Percentiles rank a stretch among this genome's conserved stretches.
Conservation (phyloP, 2,113 vertebrate genomes). For the Coracopsis vasa region DNA sequence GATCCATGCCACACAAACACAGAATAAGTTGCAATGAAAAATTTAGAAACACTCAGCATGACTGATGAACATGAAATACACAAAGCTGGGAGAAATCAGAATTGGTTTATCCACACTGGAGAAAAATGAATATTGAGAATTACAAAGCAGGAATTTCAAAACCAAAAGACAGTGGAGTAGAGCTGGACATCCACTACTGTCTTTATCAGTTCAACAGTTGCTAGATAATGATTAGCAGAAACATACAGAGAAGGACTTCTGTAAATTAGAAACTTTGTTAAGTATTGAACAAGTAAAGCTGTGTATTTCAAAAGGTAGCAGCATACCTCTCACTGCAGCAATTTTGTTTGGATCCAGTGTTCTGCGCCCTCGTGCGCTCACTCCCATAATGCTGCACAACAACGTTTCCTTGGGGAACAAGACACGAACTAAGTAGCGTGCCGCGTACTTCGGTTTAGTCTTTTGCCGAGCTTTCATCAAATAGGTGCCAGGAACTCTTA, state of each 20-base stretch:
- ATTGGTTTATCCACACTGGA: not conserved
- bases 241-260: not conserved
- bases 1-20: not conserved
- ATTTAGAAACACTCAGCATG: not conserved
- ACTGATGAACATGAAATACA: not conserved
- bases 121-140: rapidly evolving
- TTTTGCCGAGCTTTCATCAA: constrained; percentile 72
- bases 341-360: constrained; percentile 78
- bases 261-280: not conserved
- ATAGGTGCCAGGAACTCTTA: constrained; percentile 62
- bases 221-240: not conserved
- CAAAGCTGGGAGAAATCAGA: not conserved
- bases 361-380: constrained; percentile 14
- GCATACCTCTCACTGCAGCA: constrained; percentile 79
- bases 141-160: not conserved
- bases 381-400: constrained; percentile 37
- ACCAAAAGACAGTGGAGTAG: not conserved
- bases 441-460: constrained; percentile 68
- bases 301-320: not conserved
- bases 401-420: constrained; percentile 76
- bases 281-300: not conserved
- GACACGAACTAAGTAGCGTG: constrained; percentile 70
- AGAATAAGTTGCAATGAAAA: not conserved
- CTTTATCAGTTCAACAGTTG: not conserved
- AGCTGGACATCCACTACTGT: not conserved